Evolutionary conservation across 2,797 vertebrate genomes (phyloP), one percentile per base, ranked within the genome.

Genomic region (Danio tinwini): DNA sequence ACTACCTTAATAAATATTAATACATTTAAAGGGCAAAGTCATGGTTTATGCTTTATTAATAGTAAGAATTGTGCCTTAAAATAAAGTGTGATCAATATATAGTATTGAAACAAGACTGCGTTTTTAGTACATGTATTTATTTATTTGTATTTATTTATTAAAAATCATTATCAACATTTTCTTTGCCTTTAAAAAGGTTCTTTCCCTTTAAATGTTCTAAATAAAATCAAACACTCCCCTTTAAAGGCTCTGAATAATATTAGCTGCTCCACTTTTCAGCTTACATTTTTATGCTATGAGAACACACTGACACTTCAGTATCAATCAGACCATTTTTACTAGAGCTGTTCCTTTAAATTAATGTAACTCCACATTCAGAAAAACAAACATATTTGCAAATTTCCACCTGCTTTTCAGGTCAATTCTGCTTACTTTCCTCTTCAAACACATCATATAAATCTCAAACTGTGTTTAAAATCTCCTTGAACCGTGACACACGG

Each of bases 191-290:
- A 37, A 70, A 75, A 56, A 42, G 19, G 5, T 58, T 69, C 42
- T 11, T 39, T 67, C 45, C 37, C 17, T 78, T 70, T 62, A 58
- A 45, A 17, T 68, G 40, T 47, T 65, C 45, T 42, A 49, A 52
- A 52, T 63, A 40, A 61, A 78, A 21, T 62, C 21, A 77, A 78
- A 69, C 29, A 7, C 42, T 49, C 49, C 13, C 49, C 13, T 65
- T 55, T 65, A 76, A 69, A 44, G 21, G 17, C 47, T 68, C 45
- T 13, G 81, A 70, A 82, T 82, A 85, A 80, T 81, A 64, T 82
- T 80, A 82, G 62, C 74, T 78, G 81, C 69, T 71, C 78, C 39
- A 82, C 21, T 73, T 79, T 73, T 64, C 17, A 55, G 14, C 47
- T 55, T 53, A 37, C 42, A 76, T 82, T 74, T 78, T 75, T 71